Base-by-base conservation (phyloP, 2,888 invertebrate species). In the Linnaemya tessellans region DNA sequence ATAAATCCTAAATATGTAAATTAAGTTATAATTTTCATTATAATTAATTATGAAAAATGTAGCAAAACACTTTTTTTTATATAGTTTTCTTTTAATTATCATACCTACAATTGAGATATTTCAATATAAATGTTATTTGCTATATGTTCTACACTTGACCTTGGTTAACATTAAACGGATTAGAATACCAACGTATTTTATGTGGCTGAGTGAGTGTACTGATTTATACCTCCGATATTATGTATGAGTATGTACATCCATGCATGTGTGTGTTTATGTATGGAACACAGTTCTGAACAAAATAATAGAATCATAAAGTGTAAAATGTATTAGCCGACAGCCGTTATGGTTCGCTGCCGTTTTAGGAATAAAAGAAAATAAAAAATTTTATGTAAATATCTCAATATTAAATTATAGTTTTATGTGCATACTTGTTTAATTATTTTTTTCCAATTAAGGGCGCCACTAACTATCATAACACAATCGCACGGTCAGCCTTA, bases 121-220 rank as follows among this genome's bases (percentile, higher is more conserved):
- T 49, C 18, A 18, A 18, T 18, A 8, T 5, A 49, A 9, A 54
- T 20, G 11, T 49, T 54, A 18, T 60, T 73, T 65, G 25, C 54
- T 68, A 41, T 62, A 62, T 74, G 73, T 77, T 82, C 82, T 82
- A 77, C 7, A 51, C 82, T 49, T 78, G 78, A 78, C 82, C 82
- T 83, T 83, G 77, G 65, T 78, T 83, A 83, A 83, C 77, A 78
- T 68, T 78, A 67, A 83, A 78, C 38, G 43, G 71, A 78, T 83
- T 78, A 78, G 65, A 58, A 67, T 5, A 56, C 15, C 54, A 60
- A 62, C 20, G 62, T 68, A 56, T 65, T 41, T n/a, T 60, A 35
- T 49, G 68, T 62, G 22, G 30, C 15, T 22, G 9, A n/a, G n/a
- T 5, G 30, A 22, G 64, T 35, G 58, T 15, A 58, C 13, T 38